Evolutionary conservation across 92 coral and sea anemone genomes (phyloP).

Genomic region (Palythoa caribaeorum): DNA sequence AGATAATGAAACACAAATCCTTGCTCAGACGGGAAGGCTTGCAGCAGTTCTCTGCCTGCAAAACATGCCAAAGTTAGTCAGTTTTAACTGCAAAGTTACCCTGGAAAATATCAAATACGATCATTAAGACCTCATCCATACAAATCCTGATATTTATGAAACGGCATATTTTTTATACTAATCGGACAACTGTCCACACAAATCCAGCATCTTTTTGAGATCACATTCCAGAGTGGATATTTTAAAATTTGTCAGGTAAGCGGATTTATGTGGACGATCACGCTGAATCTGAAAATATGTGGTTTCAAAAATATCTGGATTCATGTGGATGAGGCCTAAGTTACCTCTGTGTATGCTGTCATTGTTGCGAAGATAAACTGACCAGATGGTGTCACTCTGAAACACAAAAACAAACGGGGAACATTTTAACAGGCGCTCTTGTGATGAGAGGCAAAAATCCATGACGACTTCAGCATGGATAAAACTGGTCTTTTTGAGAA

Average conservation of each 20-base stretch:
- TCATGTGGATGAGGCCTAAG: background rate
- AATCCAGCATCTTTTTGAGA: too few relatives aligned
- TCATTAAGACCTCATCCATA: background rate
- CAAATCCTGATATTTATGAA: too few relatives aligned
- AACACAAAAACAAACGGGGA: background rate
- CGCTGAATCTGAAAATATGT: too few relatives aligned
- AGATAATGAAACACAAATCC: slow-evolving; percentile 77
- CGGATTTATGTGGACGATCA: too few relatives aligned
- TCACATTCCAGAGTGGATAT: too few relatives aligned
- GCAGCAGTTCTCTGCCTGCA: slow-evolving; percentile 90
- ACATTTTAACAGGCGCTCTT: background rate
- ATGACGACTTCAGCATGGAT: too few relatives aligned
- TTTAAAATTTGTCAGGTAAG: too few relatives aligned
- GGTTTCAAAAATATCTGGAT: too few relatives aligned
- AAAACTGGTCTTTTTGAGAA: too few relatives aligned
- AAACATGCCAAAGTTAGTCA: background rate
- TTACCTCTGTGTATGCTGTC: slow-evolving; percentile 86
- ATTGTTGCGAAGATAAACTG: slow-evolving; percentile 85
- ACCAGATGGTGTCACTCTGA: slow-evolving; percentile 94
- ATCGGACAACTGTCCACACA: too few relatives aligned
- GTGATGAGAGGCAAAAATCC: too few relatives aligned
- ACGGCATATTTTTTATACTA: too few relatives aligned
- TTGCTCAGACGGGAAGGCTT: slow-evolving; percentile 80
- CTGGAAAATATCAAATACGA: background rate
- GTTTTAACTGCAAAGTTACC: background rate